Evolutionary conservation across 2,113 vertebrate species (phyloP), one percentile per base, ranked within the genome.

Genomic region (Rhinoderma darwinii): DNA sequence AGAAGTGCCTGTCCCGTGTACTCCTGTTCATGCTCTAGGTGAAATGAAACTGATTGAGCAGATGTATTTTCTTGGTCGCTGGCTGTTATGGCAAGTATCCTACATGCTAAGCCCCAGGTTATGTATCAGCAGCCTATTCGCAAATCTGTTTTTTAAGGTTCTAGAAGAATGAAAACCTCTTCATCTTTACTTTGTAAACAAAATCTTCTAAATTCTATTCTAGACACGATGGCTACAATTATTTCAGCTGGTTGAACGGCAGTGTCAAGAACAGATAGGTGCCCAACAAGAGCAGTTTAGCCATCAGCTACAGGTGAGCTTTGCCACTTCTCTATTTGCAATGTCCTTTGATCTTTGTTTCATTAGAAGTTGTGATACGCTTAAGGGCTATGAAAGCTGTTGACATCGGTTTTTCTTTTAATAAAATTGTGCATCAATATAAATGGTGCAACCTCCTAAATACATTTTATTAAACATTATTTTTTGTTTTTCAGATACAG

Each of bases 201-300:
- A 32, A 14, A 30, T 66, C 14, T 70, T 70, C 7, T 70, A 8
- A 70, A 37, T 74, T 66, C 25, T 82, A 12, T 63, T 87, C 25
- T 89, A 99, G 98, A 90, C 94, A 37, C 95, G 95, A 91, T 99
- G 97, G 97, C 89, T 98, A 12, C 96, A 97, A 39, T 95, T 99
- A 0, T 94, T 99, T 92, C 95, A 91, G 87, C 92, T 96, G 90
- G 96, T 98, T 82, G 97, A 99, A 91, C 96, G 96, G 87, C 97
- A 98, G 92, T 98, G 97, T 89, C 96, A 98, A 88, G 95, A 97
- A 22, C 97, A 98, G 89, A 97, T 98, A 81, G 91, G 93, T 10
- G 95, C 96, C 84, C 98, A 98, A 91, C 97, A 98, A 90, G 97
- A 97, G 59, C 96, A 98, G 83, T 98, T 99, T 90, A 96, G 96